Evolutionary conservation across 1,140 invertebrate genomes (phyloP), one percentile per base, ranked within the genome.

Genomic region (Drosophila repleta): DNA sequence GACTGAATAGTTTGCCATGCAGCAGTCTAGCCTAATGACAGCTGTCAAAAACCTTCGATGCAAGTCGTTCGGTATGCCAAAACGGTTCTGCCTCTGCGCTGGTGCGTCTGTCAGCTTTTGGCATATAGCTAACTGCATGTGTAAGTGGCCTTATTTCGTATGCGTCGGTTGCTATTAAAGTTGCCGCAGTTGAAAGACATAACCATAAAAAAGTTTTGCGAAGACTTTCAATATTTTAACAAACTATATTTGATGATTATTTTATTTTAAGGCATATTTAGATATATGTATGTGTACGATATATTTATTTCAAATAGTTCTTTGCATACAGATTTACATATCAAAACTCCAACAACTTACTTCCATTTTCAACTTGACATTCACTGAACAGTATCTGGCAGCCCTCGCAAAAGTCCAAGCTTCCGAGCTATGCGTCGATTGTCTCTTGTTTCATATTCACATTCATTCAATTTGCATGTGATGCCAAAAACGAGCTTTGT

Each of bases 31-130:
- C 41, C 32, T 75, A 85, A 78, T 88, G 82, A 87, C 82, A 87
- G 83, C 82, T 87, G 82, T 88, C 82, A 87, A 82, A 88, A 88
- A 79, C 81, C 70, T 66, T 78, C 58, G 75, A 76, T 75, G 84
- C 72, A 87, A 81, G 74, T 81, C 70, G 74, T 75, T 87, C 82
- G 63, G 61, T 49, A 78, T 87, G 78, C 78, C 81, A 69, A 85
- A 69, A 78, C 78, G 67, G 52, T 62, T 48, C 32, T 51, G 68
- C n/a, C 32, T 71, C 15, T 64, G 41, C 10, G 55, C 49, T 41
- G 26, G 37, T 64, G 61, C 32, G 41, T 37, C 66, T 70, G 55
- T 74, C 69, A 48, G 46, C 6, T 66, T 65, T 65, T 70, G 57
- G 55, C 26, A 37, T 83, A 21, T 43, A 68, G 69, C 57, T 71